A percentile compares a stretch with the other conserved stretches of the same genome.
Evolutionary conservation across 2,888 invertebrate genomes (phyloP).

Genomic region (Nematopogon swammerdamellus): DNA sequence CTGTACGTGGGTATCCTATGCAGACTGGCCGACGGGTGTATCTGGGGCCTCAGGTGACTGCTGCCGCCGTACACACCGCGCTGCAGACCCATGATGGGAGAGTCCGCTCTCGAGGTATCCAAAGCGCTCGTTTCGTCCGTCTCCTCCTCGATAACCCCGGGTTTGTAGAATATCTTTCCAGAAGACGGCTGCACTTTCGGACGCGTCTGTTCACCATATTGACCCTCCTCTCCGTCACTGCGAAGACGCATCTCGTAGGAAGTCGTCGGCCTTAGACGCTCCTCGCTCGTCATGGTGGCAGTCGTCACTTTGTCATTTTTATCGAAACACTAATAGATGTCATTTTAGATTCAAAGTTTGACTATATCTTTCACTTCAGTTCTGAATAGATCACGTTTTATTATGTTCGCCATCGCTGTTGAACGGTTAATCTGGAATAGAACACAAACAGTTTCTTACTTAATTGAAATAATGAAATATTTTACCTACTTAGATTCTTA

Average conservation of each 20-base stretch:
- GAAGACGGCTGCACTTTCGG: conserved; percentile 27
- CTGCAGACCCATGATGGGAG: conserved; percentile 31
- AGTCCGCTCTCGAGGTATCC: conserved; percentile 41
- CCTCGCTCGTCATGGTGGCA: conserved; percentile 20
- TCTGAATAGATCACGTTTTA: no score
- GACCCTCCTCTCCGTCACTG: conserved; percentile 20
- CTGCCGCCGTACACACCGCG: conserved; percentile 22
- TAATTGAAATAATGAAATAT: no score
- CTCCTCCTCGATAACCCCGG: conserved; percentile 40
- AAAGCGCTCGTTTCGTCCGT: conserved; percentile 48
- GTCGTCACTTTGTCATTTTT: no score
- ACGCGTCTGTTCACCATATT: conserved; percentile 13
- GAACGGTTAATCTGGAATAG: no score
- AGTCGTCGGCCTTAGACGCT: conserved; percentile 19
- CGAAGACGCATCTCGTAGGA: conserved; percentile 37
- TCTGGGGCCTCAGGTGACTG: conserved; percentile 28
- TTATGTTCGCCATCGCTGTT: no score
- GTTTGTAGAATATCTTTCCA: conserved; percentile 49
- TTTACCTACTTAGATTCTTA: no score
- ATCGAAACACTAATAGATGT: no score
- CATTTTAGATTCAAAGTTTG: no score
- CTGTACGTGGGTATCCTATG: conserved; percentile 58
- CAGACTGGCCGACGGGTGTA: conserved; percentile 44
- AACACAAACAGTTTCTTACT: no score
- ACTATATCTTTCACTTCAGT: no score